Evolutionary conservation across 2,888 invertebrate genomes (phyloP), one percentile per base, ranked within the genome.

Genomic region (Lamellibrachia satsuma): DNA sequence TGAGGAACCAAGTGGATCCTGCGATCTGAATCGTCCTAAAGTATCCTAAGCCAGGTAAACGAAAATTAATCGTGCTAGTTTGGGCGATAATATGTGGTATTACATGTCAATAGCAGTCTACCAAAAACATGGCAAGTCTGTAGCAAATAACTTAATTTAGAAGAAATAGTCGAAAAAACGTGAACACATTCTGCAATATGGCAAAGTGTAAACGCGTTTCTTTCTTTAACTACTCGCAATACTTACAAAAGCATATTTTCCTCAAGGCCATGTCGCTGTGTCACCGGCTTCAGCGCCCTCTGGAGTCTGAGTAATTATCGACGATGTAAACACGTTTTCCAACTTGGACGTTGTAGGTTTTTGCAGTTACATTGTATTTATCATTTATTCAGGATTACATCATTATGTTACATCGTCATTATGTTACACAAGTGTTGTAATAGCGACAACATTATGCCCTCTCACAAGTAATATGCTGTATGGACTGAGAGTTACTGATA

Each of bases 281-380:
- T 22, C 75, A 75, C 22, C 75, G 75, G 75, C 75, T 75, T 75
- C 75, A 11, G 75, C 75, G n/a, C 75, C 75, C 75, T 75, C 75
- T 75, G n/a, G 2, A 15, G 75, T 75, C 15, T 22, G 22, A n/a
- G 75, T 75, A 75, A 6, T 75, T 75, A 75, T 75, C 75, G 75
- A 75, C 75, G 75, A 75, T 75, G 75, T 75, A 75, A 75, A 75
- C 75, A 75, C 75, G 75, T 75, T 75, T 75, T n/a, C 75, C 75
- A 39, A 75, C 22, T 55, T 75, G 22, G 22, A 75, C 75, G 75
- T n/a, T 15, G 75, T 75, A 75, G 75, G 22, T 75, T 75, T 22
- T 75, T 75, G 75, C 75, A 75, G 75, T 75, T 75, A 15, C 75
- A 75, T 75, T 75, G 75, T 75, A 75, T 75, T 75, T 75, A 75